Base-by-base conservation (phyloP, 2,888 invertebrate species). In the Hirtodrosophila histrioides region DNA sequence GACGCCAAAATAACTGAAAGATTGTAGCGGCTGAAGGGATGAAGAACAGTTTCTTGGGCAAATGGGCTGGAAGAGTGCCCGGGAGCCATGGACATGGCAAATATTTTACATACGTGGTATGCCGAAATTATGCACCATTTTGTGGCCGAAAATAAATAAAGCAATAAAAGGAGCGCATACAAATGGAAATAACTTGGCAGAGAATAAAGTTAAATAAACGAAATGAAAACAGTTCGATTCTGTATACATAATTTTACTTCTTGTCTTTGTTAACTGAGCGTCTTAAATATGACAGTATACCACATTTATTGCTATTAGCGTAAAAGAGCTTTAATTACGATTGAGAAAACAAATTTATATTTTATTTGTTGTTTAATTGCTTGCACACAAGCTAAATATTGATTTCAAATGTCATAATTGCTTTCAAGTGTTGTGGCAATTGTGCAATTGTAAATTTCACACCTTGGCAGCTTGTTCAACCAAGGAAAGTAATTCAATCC, bases 391-490 rank as follows among this genome's bases (percentile, higher is more conserved):
- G 2, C n/a, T 35, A 0, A 17, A 10, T 33, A 3, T 1, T 4
- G 10, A n/a, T 55, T 44, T 46, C 6, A n/a, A 35, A 39, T 57
- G 53, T 31, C 29, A 39, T 33, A 29, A 44, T 66, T 49, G 24
- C 24, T 50, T 43, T 35, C 46, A 51, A 50, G 23, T 11, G 11
- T 27, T 50, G 37, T 48, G 51, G 27, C 39, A 55, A 68, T 58
- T 67, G 53, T 37, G 48, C 64, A 69, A 67, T 43, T 46, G 43
- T 35, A 39, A 63, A 56, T 35, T 60, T 67, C 67, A 67, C 51
- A 72, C 68, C 37, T 55, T 58, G 66, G 0, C 72, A 49, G 60
- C 27, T 49, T 43, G 43, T 24, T 33, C 36, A 51, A 40, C 11
- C 31, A 27, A 51, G 39, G 9, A 3, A 9, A 6, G 35, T 53